Evolutionary conservation across 2,113 vertebrate species (phyloP).

Genomic region (Nothoprocta perdicaria): DNA sequence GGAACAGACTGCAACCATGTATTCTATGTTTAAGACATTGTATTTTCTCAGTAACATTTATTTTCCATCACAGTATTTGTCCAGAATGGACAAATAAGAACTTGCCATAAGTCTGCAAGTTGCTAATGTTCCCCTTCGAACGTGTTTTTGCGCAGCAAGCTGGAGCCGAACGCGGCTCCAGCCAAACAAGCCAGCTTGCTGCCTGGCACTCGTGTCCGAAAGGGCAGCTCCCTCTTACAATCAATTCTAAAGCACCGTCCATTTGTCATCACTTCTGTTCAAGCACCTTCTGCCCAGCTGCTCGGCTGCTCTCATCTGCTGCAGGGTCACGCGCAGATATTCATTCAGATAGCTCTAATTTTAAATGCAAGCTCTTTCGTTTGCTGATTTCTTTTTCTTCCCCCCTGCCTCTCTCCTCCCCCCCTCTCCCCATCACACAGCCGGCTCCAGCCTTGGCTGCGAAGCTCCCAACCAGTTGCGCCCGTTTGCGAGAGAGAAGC

Average conservation of each 20-base stretch:
- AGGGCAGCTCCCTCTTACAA: constrained; percentile 13
- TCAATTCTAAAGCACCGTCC: constrained; percentile 38
- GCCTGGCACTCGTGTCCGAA: not conserved
- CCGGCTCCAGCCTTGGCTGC: constrained; percentile 67
- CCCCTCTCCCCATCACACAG: constrained; percentile 67
- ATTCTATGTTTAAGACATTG: not conserved
- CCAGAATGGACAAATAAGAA: not conserved
- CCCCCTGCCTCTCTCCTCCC: constrained; percentile 21
- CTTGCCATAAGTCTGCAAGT: not conserved
- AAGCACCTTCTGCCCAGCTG: constrained; percentile 50
- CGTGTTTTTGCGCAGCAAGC: not conserved
- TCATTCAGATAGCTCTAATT: constrained; percentile 48
- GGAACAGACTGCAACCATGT: not conserved
- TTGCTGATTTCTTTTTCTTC: constrained; percentile 45
- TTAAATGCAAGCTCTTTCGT: constrained; percentile 32
- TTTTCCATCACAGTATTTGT: not conserved
- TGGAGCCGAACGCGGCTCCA: not conserved
- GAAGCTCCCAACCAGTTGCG: constrained; percentile 63
- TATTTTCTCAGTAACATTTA: not conserved
- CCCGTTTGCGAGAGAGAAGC: constrained; percentile 57
- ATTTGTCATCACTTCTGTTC: constrained; percentile 37
- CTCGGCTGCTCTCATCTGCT: constrained; percentile 30
- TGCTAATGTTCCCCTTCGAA: not conserved
- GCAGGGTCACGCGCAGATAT: constrained; percentile 20
- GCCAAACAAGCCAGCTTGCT: not conserved